These are phyloP conservation scores for Enteromius afrohamiltoni DNA, from an alignment of 2,797 vertebrate genomes.

Conservation along the genomic window DNA sequence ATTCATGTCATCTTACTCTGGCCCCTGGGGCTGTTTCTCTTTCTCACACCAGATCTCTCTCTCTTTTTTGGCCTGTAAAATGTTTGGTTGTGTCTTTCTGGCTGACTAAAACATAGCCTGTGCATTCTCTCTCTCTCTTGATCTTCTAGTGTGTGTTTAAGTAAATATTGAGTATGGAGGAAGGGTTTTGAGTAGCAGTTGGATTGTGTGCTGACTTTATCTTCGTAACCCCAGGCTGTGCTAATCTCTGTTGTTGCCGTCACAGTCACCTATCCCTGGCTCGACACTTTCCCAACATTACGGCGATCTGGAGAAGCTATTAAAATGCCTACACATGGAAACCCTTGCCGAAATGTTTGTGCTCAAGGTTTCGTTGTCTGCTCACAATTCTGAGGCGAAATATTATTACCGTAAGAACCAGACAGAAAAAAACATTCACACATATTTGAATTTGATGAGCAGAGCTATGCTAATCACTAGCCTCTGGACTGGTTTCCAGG, in stretches of 20 bases:
- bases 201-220: slow-evolving; percentile 40
- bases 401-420: slow-evolving; percentile 50
- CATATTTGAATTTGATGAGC: slow-evolving; percentile 67
- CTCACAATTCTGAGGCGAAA: slow-evolving; percentile 51
- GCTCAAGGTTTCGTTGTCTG: slow-evolving; percentile 39
- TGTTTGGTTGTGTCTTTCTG: no score
- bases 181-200: slow-evolving; percentile 44
- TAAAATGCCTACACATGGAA: slow-evolving; percentile 70
- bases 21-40: slow-evolving; percentile 65
- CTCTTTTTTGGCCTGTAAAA: background rate
- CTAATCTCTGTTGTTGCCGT: slow-evolving; percentile 46
- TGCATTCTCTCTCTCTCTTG: background rate
- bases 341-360: slow-evolving; percentile 59
- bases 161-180: slow-evolving; percentile 50
- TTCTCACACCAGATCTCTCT: slow-evolving; percentile 50
- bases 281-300: slow-evolving; percentile 58
- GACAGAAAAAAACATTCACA: slow-evolving; percentile 64
- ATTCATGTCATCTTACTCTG: slow-evolving; percentile 64
- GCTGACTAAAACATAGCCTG: background rate
- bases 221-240: slow-evolving; percentile 40
- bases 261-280: slow-evolving; percentile 48
- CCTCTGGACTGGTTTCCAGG: slow-evolving; percentile 72
- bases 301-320: slow-evolving; percentile 62
- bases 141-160: slow-evolving; percentile 5
- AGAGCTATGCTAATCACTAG: slow-evolving; percentile 64